Base-by-base conservation (phyloP, 2,797 vertebrate genomes). In the Clamator glandarius region DNA sequence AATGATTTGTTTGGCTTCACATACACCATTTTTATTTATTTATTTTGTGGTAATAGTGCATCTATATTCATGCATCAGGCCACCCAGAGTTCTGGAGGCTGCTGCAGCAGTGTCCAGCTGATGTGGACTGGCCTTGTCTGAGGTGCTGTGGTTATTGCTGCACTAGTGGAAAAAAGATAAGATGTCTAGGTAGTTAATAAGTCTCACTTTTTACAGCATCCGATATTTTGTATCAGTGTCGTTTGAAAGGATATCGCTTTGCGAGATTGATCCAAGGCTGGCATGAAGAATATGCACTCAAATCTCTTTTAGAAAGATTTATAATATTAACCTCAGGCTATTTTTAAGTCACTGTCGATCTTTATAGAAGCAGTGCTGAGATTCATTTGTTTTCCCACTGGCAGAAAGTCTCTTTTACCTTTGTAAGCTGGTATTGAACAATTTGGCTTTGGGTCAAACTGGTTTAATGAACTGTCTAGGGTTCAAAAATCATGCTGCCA, bases 221-320 rank as follows among this genome's bases (percentile, higher is more conserved):
- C 8, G 25, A 93, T 96, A 89, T 96, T 97, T 97, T 96, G 86
- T 92, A 97, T 97, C 93, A 91, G 86, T 95, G 95, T 97, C 84
- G 15, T 97, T 96, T 97, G 93, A 97, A 97, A 97, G 96, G 96
- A 90, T 97, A 97, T 97, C 88, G 39, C 92, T 97, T 96, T 95
- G 89, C 2, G 58, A 96, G 95, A 98, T 97, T 97, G 97, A 97
- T 97, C 97, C 96, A 97, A 96, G 95, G 88, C 81, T 95, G 66
- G 96, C 95, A 97, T 97, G 97, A 98, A 97, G 96, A 98, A 98
- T 98, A 97, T 97, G 97, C 96, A 96, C 96, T 97, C 95, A 98
- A 97, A 97, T 98, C 96, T 97, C 96, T 96, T 97, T 97, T 98
- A 97, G 97, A 97, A 97, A 97, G 98, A 98, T 98, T 98, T 98